Base-by-base conservation (phyloP, 2,888 invertebrate genomes). In the Lamproptera curius region DNA sequence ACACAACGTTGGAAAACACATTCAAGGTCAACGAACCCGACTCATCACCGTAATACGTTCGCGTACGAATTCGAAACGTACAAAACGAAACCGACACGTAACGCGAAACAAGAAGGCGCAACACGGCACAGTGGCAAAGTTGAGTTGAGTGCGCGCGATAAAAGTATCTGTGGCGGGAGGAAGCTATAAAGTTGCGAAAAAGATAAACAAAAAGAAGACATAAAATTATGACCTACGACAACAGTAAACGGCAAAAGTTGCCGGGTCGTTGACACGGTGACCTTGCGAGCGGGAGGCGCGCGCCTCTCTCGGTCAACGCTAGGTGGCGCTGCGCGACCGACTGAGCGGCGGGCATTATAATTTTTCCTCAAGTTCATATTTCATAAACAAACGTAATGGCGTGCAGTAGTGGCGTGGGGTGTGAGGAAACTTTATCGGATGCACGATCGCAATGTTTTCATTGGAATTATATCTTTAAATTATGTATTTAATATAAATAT, bases 141-240 rank as follows among this genome's bases (percentile, higher is more conserved):
- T 52, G 47, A 54, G 56, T 59, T 54, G 47, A 53, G 57, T 46
- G 52, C 52, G 59, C 64, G 64, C 69, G 69, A 65, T 67, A 71
- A 73, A 70, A 61, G 11, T 68, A 68, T 78, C 81, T 75, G 73
- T 75, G n/a, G 73, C 81, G 72, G 73, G n/a, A n/a, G n/a, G 57
- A 72, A 73, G 75, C 77, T 72, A 82, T 84, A 83, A 85, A 83
- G 77, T 85, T 82, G 70, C 81, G 83, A 83, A 86, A 31, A 87
- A 85, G 84, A 86, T 86, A 87, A 86, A 87, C 86, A 85, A 85
- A 86, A 87, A 85, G 86, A 84, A 85, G 82, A 82, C 84, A 86
- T 87, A 85, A 87, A 87, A 86, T 87, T 84, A 86, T 86, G 86
- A 87, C 86, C 86, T 87, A 87, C 86, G 85, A 82, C 86, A 87